Evolutionary conservation across 2,113 vertebrate species (phyloP).

Genomic region (Cettia cetti): DNA sequence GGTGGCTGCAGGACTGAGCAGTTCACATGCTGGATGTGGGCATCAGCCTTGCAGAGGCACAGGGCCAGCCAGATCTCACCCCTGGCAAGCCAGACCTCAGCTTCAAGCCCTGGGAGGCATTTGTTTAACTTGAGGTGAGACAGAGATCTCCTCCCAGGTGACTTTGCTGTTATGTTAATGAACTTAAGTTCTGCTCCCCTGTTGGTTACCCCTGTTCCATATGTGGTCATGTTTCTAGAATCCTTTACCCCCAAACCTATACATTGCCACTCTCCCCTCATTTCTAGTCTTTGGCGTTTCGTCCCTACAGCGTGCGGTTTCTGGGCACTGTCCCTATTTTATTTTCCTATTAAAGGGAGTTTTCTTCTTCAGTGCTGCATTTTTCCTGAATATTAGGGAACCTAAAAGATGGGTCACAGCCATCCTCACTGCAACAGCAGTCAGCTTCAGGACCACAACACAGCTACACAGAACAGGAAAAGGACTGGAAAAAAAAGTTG

Average conservation of each 20-base stretch:
- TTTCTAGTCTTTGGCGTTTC: background rate
- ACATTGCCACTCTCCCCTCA: background rate
- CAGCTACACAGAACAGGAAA: background rate
- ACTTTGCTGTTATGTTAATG: background rate
- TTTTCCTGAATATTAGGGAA: background rate
- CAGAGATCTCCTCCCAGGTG: background rate
- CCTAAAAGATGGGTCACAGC: too few relatives aligned
- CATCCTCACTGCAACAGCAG: too few relatives aligned
- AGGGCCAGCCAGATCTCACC: background rate
- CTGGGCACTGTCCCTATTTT: background rate
- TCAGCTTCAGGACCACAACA: background rate
- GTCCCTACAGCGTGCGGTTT: background rate
- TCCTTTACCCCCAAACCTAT: background rate
- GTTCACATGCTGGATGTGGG: background rate
- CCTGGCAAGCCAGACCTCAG: background rate
- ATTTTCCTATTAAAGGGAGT: background rate
- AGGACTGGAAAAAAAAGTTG: background rate
- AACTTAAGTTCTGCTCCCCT: background rate
- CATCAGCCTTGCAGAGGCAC: background rate
- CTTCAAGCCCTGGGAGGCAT: background rate
- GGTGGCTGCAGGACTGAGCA: background rate
- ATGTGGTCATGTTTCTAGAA: background rate
- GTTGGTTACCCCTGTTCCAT: background rate
- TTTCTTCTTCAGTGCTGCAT: background rate
- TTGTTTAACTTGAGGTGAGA: background rate